Percentiles rank a stretch among this genome's conserved stretches.
Evolutionary conservation across 2,888 invertebrate species (phyloP).

Genomic region (Zonitis immaculata): DNA sequence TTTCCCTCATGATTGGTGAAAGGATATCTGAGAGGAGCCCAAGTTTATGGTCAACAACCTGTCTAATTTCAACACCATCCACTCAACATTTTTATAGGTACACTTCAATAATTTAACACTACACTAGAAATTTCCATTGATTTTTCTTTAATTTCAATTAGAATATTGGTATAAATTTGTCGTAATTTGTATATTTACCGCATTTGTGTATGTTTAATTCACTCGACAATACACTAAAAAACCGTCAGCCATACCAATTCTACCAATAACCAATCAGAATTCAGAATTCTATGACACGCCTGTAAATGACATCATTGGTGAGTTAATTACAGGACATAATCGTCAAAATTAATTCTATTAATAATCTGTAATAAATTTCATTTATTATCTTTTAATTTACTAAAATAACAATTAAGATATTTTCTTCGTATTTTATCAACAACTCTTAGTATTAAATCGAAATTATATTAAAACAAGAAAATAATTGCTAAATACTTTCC

Average conservation of each 20-base stretch:
- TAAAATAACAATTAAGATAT: no score
- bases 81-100: background rate
- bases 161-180: no score
- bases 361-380: no score
- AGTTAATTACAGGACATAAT: background rate
- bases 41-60: slow-evolving; percentile 46
- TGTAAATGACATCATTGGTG: slow-evolving; percentile 38
- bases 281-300: slow-evolving; percentile 39
- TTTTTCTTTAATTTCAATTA: no score
- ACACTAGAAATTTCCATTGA: slow-evolving; percentile 16
- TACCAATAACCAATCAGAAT: slow-evolving; percentile 38
- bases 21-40: slow-evolving; percentile 41
- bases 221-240: slow-evolving; percentile 21
- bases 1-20: slow-evolving; percentile 35
- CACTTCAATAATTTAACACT: slow-evolving; percentile 1
- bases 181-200: slow-evolving; percentile 27
- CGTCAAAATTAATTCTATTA: no score
- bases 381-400: no score
- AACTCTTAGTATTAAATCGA: no score
- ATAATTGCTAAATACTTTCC: no score
- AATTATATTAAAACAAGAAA: no score
- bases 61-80: slow-evolving; percentile 21
- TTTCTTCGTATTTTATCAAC: no score
- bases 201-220: slow-evolving; percentile 34
- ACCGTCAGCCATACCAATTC: slow-evolving; percentile 48